Conservation (phyloP, 2,888 invertebrate species). For the Lasioglossum zephyrum region DNA sequence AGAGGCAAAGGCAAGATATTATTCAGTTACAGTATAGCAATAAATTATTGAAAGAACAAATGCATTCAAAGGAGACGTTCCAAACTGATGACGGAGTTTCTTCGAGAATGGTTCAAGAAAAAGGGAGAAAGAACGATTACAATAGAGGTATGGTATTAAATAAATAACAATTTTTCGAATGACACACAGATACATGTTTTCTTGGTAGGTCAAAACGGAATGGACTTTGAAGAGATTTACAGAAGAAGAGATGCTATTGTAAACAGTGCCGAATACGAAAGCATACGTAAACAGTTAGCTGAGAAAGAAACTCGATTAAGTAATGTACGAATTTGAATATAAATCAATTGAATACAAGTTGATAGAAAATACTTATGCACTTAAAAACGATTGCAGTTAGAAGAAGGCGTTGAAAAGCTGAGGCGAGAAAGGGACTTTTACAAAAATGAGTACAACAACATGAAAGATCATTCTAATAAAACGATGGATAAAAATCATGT, state of each 20-base stretch:
- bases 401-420: constrained; percentile 79
- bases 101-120: constrained; percentile 61
- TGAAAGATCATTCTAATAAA: constrained; percentile 82
- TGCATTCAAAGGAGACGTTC: constrained; percentile 43
- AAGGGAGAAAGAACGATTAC: constrained; percentile 71
- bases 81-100: constrained; percentile 55
- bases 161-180: background rate
- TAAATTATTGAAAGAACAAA: constrained; percentile 71
- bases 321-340: constrained; percentile 64
- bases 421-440: constrained; percentile 85
- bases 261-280: constrained; percentile 25
- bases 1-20: constrained; percentile 84
- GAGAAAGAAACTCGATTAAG: constrained; percentile 71
- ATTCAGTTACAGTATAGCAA: constrained; percentile 83
- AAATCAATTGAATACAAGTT: background rate
- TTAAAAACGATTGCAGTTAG: constrained; percentile 66
- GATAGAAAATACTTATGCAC: background rate
- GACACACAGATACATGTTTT: background rate
- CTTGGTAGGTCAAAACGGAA: constrained; percentile 26
- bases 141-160: constrained; percentile 65
- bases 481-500: constrained; percentile 79
- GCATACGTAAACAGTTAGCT: constrained; percentile 48
- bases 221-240: constrained; percentile 20
- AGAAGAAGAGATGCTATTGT: constrained; percentile 21
- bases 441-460: constrained; percentile 84